A percentile compares a stretch with the other conserved stretches of the same genome.
Evolutionary conservation across 2,888 invertebrate genomes (phyloP).

Genomic region (Cerastis leucographa): DNA sequence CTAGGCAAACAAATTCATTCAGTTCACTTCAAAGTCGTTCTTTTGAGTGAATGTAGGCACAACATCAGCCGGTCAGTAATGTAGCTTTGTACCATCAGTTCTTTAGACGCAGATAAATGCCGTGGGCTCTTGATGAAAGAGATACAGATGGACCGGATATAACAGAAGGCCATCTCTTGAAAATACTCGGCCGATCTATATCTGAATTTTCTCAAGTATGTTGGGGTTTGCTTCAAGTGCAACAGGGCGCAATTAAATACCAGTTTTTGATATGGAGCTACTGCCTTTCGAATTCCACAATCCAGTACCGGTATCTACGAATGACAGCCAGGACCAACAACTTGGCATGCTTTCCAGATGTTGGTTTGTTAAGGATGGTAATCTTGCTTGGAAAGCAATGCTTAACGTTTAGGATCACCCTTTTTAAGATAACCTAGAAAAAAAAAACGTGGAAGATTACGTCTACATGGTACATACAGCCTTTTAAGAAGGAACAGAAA

Average conservation of each 20-base stretch:
- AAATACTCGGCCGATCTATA: neutral
- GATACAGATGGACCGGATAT: neutral
- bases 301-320: neutral
- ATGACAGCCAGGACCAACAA: neutral
- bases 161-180: neutral
- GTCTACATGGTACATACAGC: too few relatives aligned
- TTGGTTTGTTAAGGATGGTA: neutral
- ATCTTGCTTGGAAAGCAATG: neutral
- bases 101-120: constrained; percentile 40
- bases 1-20: neutral
- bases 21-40: neutral
- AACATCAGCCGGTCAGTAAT: constrained; percentile 18
- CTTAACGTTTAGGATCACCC: neutral
- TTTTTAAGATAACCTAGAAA: neutral
- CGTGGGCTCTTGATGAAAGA: constrained; percentile 8
- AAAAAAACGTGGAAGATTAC: neutral
- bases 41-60: constrained; percentile 13
- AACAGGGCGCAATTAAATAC: neutral
- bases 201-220: neutral
- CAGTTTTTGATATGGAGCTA: neutral
- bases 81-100: constrained; percentile 21
- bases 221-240: neutral
- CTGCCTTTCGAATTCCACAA: too few relatives aligned
- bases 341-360: neutral
- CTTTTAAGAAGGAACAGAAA: too few relatives aligned